Percentiles rank a stretch among this genome's conserved stretches.
Evolutionary conservation across 1,140 invertebrate genomes (phyloP).

Genomic region (fruit fly (Drosophila melanogaster)): Release_6_plus_ISO1_MT NT_033777.3:27319501-27320000

Average conservation of each 20-base stretch:
- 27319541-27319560: conserved; percentile 86
- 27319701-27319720: conserved; percentile 88
- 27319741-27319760: conserved; percentile 88
- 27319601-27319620: conserved; percentile 90
- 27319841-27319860: conserved; percentile 90
- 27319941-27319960: conserved; percentile 90
- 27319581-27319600: conserved; percentile 85
- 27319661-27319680: conserved; percentile 94
- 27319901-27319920: conserved; percentile 93
- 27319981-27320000: conserved; percentile 74
- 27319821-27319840: conserved; percentile 89
- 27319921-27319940: conserved; percentile 91
- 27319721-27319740: conserved; percentile 88
- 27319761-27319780: conserved; percentile 88
- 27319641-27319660: conserved; percentile 92
- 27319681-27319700: conserved; percentile 90
- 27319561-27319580: conserved; percentile 88
- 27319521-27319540: conserved; percentile 65
- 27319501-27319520: conserved; percentile 73
- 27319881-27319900: conserved; percentile 92
- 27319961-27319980: conserved; percentile 89
- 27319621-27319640: conserved; percentile 89
- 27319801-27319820: conserved; percentile 87
- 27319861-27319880: conserved; percentile 89
- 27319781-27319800: conserved; percentile 89